Base-by-base conservation (phyloP, 2,113 vertebrate genomes). In the Cricetomys ansorgei region DNA sequence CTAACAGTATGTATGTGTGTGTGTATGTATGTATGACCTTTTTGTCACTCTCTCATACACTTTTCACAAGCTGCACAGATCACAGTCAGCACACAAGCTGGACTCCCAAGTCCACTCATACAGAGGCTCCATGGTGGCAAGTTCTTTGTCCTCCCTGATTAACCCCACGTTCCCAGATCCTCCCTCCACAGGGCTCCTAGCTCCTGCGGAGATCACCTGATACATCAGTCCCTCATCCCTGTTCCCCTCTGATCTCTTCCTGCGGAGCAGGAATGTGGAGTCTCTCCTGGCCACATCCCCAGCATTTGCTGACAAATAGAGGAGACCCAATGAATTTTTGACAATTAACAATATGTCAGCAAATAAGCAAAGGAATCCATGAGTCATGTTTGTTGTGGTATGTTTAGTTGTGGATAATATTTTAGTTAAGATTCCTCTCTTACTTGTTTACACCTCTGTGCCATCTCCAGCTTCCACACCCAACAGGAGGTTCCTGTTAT, bases 91-190 rank as follows among this genome's bases (percentile, higher is more conserved):
- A 11, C 37, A 25, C 29, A 34, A 64, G 12, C 0, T 19, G 40
- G 80, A 64, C 25, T 25, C 65, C 50, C 0, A 2, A 3, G 21
- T 8, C 3, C 0, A 37, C 21, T 55, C 4, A 76, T 5, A 15
- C 0, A 0, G 40, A 43, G 77, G 53, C 45, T 57, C 16, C 62
- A 77, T 8, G 12, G 17, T 29, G 11, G 2, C 27, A 15, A 1
- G 43, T 83, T 65, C 91, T 64, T 80, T 43, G 3, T 1, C 34
- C 16, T 5, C 21, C 4, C 43, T 45, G 13, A 55, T 12, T 13
- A 40, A 15, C 40, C 4, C 34, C 0, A 25, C 2, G 29, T 1
- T 3, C 37, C 70, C 2, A 13, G 3, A 27, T 8, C 2, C 48
- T 45, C 55, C 64, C 55, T 83, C 31, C 59, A 69, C 13, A 12